phyloP scores from a whole-genome alignment of 1,140 invertebrate genomes.

The Rhizoglyphus robini region DNA sequence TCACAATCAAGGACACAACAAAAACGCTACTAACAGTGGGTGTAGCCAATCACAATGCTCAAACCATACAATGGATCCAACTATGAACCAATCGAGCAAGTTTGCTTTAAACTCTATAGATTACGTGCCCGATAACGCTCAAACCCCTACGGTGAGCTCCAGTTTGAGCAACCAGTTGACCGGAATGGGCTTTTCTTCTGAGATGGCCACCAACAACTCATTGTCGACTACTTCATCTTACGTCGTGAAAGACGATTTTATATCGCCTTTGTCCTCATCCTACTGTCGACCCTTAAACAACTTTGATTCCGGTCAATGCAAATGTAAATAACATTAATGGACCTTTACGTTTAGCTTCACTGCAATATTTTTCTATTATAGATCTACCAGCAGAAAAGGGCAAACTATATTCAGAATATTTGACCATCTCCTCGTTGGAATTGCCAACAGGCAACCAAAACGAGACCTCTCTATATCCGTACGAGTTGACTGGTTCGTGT shows the following conservation, averaged over 20 bases:
- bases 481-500: background rate
- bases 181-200: background rate
- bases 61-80: too few relatives aligned
- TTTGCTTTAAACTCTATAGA: too few relatives aligned
- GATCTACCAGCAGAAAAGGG: background rate
- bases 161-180: background rate
- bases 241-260: background rate
- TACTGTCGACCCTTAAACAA: background rate
- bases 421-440: too few relatives aligned
- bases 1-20: background rate
- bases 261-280: background rate
- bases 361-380: background rate
- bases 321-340: too few relatives aligned
- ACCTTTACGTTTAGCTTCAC: too few relatives aligned
- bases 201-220: background rate
- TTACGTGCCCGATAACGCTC: background rate
- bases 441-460: background rate
- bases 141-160: background rate
- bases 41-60: background rate
- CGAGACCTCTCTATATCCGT: background rate
- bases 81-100: background rate
- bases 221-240: background rate
- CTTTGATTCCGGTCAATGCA: background rate
- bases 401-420: background rate
- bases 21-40: background rate